A percentile compares a stretch with the other conserved stretches of the same genome.
These are phyloP conservation scores for Synanthedon vespiformis DNA, from an alignment of 2,888 invertebrate species.

Conservation along the genomic window DNA sequence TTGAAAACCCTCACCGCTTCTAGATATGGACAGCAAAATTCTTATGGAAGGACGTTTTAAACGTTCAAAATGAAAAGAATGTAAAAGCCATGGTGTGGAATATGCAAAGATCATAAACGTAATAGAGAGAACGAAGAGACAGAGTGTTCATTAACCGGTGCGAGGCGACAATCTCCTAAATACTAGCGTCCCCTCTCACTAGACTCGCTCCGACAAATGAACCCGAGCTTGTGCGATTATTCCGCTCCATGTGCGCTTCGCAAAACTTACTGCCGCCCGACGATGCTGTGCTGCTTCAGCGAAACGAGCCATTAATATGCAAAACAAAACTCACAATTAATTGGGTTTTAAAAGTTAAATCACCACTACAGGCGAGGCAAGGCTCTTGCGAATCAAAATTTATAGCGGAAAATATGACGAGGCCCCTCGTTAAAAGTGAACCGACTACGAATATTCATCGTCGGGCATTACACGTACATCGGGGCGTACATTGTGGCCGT, in stretches of 20 bases:
- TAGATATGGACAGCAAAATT: too few relatives aligned
- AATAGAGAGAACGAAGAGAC: background rate
- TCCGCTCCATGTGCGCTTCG: slow-evolving; percentile 29
- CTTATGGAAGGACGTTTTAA: too few relatives aligned
- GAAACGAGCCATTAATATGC: slow-evolving; percentile 41
- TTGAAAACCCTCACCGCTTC: background rate
- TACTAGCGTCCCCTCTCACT: slow-evolving; percentile 10
- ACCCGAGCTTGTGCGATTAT: slow-evolving; percentile 34
- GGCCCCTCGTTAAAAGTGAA: slow-evolving; percentile 9
- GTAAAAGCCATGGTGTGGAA: too few relatives aligned
- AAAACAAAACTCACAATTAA: slow-evolving; percentile 48
- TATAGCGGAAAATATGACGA: slow-evolving; percentile 25
- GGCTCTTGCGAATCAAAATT: slow-evolving; percentile 31
- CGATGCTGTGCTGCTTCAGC: slow-evolving; percentile 21
- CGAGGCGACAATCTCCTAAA: slow-evolving; percentile 19
- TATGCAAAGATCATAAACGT: background rate
- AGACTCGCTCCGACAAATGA: slow-evolving; percentile 23
- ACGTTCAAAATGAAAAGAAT: too few relatives aligned
- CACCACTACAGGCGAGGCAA: slow-evolving; percentile 25
- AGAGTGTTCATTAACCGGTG: slow-evolving; percentile 23
- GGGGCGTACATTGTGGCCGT: background rate
- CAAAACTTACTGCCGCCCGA: slow-evolving; percentile 29
- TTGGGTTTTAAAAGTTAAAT: slow-evolving; percentile 40
- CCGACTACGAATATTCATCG: background rate
- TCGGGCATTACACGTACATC: slow-evolving; percentile 3